Evolutionary conservation across 2,888 invertebrate species (phyloP).

Genomic region (Plebejus anna): DNA sequence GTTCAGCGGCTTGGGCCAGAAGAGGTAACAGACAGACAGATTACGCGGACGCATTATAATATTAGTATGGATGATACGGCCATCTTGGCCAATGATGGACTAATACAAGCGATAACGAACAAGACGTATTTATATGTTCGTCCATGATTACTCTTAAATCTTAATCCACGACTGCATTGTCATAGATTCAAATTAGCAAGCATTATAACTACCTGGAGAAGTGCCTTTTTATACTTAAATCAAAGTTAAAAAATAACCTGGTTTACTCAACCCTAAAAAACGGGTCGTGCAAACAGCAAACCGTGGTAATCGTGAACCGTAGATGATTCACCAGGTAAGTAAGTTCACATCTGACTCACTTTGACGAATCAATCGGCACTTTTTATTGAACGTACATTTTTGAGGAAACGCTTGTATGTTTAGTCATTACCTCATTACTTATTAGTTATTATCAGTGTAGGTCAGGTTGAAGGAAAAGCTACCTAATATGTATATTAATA

Average conservation of each 20-base stretch:
- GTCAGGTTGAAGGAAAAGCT: neutral
- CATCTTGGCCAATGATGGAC: no score
- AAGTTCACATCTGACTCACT: conserved; percentile 12
- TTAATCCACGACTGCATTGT: no score
- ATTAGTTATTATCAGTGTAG: no score
- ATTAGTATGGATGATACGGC: no score
- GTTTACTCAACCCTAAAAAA: conserved; percentile 7
- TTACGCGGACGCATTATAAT: no score
- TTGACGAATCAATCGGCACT: conserved; percentile 19
- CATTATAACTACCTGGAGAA: no score
- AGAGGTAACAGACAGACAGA: no score
- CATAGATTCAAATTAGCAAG: neutral
- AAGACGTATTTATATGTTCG: no score
- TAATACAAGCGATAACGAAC: no score
- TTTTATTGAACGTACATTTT: conserved; percentile 18
- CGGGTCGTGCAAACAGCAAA: neutral
- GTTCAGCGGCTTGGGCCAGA: no score
- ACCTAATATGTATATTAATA: no score
- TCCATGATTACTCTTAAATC: no score
- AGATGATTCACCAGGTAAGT: conserved; percentile 7
- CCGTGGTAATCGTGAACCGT: conserved; percentile 2
- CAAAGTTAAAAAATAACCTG: neutral
- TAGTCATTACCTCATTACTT: neutral
- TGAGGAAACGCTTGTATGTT: conserved; percentile 19
- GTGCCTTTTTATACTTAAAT: neutral